A percentile compares a stretch with the other conserved stretches of the same genome.
phyloP scores from a whole-genome alignment of 2,113 vertebrate species.

The Eptesicus fuscus region DNA sequence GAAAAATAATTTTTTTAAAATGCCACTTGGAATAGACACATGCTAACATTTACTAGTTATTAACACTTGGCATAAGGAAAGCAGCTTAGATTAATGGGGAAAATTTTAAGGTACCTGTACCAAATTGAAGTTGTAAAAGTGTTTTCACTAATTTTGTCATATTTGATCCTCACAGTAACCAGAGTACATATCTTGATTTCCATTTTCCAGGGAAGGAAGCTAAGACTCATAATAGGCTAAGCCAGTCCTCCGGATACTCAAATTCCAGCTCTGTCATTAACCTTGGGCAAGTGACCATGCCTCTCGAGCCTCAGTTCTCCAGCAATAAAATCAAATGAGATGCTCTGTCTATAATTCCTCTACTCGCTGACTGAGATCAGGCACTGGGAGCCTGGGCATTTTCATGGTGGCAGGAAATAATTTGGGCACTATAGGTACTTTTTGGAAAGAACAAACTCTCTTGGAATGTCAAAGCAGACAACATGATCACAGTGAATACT shows the following conservation, averaged over 20 bases:
- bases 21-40: not conserved
- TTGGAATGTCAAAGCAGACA: not conserved
- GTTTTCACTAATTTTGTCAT: slow-evolving; percentile 22
- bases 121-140: slow-evolving; percentile 25
- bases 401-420: not conserved
- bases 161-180: slow-evolving; percentile 11
- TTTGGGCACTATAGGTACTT: not conserved
- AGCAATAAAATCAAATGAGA: not conserved
- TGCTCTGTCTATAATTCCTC: not conserved
- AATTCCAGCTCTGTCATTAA: slow-evolving; percentile 8
- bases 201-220: not conserved
- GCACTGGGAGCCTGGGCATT: not conserved
- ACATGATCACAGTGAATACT: not conserved
- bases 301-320: not conserved
- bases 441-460: not conserved
- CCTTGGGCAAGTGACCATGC: not conserved
- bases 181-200: slow-evolving; percentile 16
- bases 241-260: not conserved
- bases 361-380: not conserved
- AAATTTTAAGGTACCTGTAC: not conserved
- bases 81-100: not conserved
- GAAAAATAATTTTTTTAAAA: not conserved
- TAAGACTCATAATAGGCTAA: not conserved
- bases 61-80: slow-evolving; percentile 23
- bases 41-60: slow-evolving; percentile 12